phyloP scores from a whole-genome alignment of 2,113 vertebrate species.

The Bufo gargarizans region DNA sequence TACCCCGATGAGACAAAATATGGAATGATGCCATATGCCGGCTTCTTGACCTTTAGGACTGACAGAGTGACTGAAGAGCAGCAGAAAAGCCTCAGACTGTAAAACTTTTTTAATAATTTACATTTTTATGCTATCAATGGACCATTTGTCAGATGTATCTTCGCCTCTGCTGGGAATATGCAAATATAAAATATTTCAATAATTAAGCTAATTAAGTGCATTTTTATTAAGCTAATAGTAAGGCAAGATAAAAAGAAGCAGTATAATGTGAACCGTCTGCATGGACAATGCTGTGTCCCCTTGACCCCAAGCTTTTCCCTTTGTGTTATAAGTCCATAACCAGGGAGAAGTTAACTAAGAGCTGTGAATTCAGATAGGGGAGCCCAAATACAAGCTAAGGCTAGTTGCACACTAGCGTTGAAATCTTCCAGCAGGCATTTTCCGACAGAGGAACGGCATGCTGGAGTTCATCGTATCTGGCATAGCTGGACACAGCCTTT shows the following conservation, averaged over 20 bases:
- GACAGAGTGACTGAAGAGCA: not conserved
- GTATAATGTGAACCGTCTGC: not conserved
- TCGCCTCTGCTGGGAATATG: not conserved
- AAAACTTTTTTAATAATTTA: not conserved
- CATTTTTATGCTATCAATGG: not conserved
- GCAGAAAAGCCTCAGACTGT: not conserved
- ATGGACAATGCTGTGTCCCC: not conserved
- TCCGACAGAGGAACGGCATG: too few species aligned
- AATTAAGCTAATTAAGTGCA: not conserved
- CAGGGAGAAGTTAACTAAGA: too few species aligned
- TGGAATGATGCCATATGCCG: slow-evolving; percentile 31
- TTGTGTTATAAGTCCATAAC: not conserved
- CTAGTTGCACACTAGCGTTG: too few species aligned
- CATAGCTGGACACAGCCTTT: too few species aligned
- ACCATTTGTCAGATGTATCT: not conserved
- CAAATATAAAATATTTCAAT: not conserved
- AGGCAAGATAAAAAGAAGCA: not conserved
- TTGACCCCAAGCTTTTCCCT: not conserved
- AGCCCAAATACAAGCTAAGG: too few species aligned
- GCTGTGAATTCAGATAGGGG: too few species aligned
- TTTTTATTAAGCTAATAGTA: not conserved
- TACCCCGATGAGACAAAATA: not conserved
- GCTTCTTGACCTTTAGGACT: slow-evolving; percentile 15
- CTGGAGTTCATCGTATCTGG: too few species aligned
- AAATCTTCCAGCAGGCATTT: too few species aligned